phyloP scores from a whole-genome alignment of 2,888 invertebrate species.

The Nipponacmea schrenckii region DNA sequence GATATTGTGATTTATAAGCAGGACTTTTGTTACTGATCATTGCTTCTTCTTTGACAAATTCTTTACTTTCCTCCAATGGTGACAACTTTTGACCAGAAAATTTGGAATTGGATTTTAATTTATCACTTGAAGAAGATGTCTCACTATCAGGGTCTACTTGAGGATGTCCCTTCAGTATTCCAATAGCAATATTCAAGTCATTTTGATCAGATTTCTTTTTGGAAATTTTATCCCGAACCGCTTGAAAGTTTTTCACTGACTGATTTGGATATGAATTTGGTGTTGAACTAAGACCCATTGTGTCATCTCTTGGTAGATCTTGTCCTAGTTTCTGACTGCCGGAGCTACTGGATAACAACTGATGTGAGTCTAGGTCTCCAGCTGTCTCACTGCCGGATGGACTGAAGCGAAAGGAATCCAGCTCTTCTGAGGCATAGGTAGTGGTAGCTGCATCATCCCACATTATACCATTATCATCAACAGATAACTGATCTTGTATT shows the following conservation, averaged over 20 bases:
- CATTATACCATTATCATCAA: conserved; percentile 56
- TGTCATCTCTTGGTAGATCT: neutral
- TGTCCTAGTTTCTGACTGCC: neutral
- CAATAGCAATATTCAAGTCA: neutral
- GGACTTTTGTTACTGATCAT: neutral
- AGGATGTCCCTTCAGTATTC: neutral
- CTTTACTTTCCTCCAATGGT: neutral
- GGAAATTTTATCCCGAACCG: neutral
- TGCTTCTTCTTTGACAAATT: neutral
- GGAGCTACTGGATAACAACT: conserved; percentile 17
- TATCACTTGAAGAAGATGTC: neutral
- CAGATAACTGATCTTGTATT: conserved; percentile 22
- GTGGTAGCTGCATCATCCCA: conserved; percentile 43
- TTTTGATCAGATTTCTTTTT: neutral
- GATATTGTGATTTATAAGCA: neutral
- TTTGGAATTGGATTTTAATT: neutral
- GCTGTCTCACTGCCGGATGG: conserved; percentile 46
- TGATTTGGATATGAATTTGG: neutral
- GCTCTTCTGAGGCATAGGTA: conserved; percentile 37
- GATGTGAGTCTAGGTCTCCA: conserved; percentile 27
- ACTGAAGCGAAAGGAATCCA: conserved; percentile 38
- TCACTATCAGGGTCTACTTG: neutral
- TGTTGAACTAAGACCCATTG: neutral
- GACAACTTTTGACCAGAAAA: neutral
- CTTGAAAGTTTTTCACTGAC: neutral